Base-by-base conservation (phyloP, 2,113 vertebrate genomes). In the Rhipidura dahli region DNA sequence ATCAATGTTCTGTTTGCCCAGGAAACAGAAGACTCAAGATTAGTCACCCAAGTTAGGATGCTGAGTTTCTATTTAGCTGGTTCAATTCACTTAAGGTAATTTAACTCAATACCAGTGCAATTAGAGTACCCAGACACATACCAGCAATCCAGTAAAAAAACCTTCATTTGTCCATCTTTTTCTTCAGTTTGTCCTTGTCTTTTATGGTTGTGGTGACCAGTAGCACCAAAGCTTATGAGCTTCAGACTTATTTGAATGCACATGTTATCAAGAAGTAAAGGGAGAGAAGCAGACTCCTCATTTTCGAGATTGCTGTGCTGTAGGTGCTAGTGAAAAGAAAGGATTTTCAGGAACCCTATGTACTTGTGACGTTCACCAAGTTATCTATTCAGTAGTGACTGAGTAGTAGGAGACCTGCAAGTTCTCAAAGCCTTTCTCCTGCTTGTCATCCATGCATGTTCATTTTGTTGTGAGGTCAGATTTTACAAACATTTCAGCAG, bases 1-100 rank as follows among this genome's bases (percentile, higher is more conserved):
- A 94, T 95, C 79, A 86, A 59, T 77, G 33, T 77, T 92, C 82
- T 81, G 37, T 84, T 93, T 95, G 26, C 50, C 40, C 21, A 86
- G 54, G 85, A 80, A 83, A 47, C 22, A 51, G 18, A 83, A 90
- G 60, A 83, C 70, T 93, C 44, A 60, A 69, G 45, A 80, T 61
- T 51, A 66, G 47, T 90, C 17, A 83, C 54, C 47, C 47, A 59
- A 31, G 26, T 83, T 73, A 88, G 51, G 20, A 65, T 33, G 14
- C 45, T 70, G 47, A 73, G 27, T 64, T 96, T 65, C 28, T 86
- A 4, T 65, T 94, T 60, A 66, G 66, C 39, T 39, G 66, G 79
- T 83, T 94, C 27, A 69, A 13, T 47, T 92, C 39, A 61, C 10
- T 88, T 69, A 33, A 64, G 31, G 47, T 87, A 28, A 59, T 69